A percentile compares a stretch with the other conserved stretches of the same genome.
These are phyloP conservation scores for Drosophila infuscata DNA, from an alignment of 2,888 invertebrate genomes.

Conservation along the genomic window DNA sequence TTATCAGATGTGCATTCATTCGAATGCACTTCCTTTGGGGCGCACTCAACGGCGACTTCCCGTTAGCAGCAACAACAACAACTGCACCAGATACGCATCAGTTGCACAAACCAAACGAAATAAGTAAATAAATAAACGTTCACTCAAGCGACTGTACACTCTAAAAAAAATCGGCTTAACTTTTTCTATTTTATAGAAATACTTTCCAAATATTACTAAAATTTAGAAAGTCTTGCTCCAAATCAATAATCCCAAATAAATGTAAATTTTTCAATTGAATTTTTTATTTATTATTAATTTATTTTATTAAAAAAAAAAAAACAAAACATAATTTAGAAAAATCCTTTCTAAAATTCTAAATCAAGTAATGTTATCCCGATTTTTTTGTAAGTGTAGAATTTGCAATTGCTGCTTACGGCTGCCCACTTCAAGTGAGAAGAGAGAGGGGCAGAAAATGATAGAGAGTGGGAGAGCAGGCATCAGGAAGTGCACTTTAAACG, in stretches of 20 bases:
- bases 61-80: slow-evolving; percentile 56
- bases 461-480: slow-evolving; percentile 20
- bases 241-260: background rate
- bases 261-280: no score
- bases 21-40: slow-evolving; percentile 77
- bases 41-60: slow-evolving; percentile 76
- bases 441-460: background rate
- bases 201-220: background rate
- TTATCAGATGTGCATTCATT: slow-evolving; percentile 80
- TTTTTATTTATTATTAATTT: no score
- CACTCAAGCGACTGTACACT: slow-evolving; percentile 38
- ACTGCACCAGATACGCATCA: slow-evolving; percentile 69
- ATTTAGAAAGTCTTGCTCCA: no score
- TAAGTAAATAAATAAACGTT: slow-evolving; percentile 64
- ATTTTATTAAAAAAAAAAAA: no score
- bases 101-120: slow-evolving; percentile 59
- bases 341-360: no score
- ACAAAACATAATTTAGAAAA: no score
- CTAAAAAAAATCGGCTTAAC: background rate
- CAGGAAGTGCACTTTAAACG: slow-evolving; percentile 72
- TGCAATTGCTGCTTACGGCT: slow-evolving; percentile 17
- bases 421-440: slow-evolving; percentile 44
- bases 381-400: slow-evolving; percentile 1
- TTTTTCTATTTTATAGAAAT: background rate
- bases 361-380: no score